These are phyloP conservation scores for Prionace glauca DNA, from an alignment of 2,797 vertebrate genomes.

Conservation along the genomic window DNA sequence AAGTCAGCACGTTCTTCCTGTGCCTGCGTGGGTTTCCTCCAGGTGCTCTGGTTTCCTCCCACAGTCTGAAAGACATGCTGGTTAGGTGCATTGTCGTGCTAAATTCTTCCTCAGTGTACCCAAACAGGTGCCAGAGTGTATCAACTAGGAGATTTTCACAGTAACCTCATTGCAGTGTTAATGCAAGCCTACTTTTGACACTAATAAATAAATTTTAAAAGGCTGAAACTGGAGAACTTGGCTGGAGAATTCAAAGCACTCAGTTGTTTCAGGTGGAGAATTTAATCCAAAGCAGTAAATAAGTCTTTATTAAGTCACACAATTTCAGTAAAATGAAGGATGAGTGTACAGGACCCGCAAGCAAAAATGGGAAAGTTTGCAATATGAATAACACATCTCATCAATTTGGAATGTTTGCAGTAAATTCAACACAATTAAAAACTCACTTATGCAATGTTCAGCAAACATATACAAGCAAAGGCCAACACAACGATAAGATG, in stretches of 20 bases:
- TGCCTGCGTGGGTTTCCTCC: too few species aligned
- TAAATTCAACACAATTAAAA: neutral
- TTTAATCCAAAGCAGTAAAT: neutral
- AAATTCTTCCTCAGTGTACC: too few species aligned
- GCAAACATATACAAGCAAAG: neutral
- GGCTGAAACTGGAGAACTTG: neutral
- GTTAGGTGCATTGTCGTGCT: too few species aligned
- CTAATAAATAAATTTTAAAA: neutral
- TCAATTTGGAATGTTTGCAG: neutral
- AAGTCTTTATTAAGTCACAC: slow-evolving; percentile 27
- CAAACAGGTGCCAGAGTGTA: too few species aligned
- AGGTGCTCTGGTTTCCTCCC: too few species aligned
- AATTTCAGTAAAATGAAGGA: neutral
- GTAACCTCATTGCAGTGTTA: too few species aligned
- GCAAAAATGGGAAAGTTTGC: neutral
- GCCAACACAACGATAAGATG: neutral
- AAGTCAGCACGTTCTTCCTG: too few species aligned
- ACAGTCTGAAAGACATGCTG: too few species aligned
- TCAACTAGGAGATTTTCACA: too few species aligned
- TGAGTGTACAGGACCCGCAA: neutral
- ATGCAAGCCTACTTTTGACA: too few species aligned
- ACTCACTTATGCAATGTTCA: neutral
- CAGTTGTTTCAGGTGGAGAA: neutral
- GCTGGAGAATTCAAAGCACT: neutral
- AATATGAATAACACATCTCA: neutral